Evolutionary conservation across 2,797 vertebrate species (phyloP).

Genomic region (Orientallactaga sibirica): DNA sequence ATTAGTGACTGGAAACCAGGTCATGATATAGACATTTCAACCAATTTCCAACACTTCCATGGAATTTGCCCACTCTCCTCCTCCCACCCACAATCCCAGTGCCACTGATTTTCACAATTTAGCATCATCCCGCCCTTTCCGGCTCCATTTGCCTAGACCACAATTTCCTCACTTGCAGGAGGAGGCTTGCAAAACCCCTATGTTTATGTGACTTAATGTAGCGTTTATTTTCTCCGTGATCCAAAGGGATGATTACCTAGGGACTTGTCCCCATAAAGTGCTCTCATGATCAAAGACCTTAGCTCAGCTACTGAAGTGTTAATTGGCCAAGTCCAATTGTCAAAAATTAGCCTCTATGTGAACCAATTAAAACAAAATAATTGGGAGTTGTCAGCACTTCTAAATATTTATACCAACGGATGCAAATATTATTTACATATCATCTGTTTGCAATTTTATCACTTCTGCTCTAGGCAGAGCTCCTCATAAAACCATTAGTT

Average conservation of each 20-base stretch:
- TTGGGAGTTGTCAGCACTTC: constrained; percentile 72
- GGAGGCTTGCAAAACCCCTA: constrained; percentile 27
- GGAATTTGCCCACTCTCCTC: background rate
- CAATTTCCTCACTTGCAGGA: constrained; percentile 38
- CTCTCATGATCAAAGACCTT: constrained; percentile 64
- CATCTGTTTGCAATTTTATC: constrained; percentile 75
- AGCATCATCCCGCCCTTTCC: background rate
- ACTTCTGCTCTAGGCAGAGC: constrained; percentile 64
- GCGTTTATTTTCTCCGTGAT: constrained; percentile 66
- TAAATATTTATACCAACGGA: constrained; percentile 79
- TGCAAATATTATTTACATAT: constrained; percentile 82
- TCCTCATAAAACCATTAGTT: constrained; percentile 56
- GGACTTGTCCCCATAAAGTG: constrained; percentile 8
- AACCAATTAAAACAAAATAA: constrained; percentile 77
- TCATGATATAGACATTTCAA: background rate
- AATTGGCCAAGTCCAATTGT: constrained; percentile 70
- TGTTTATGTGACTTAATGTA: constrained; percentile 49
- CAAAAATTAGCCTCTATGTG: constrained; percentile 68
- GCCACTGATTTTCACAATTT: constrained; percentile 21
- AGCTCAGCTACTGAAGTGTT: constrained; percentile 67
- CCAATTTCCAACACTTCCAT: background rate
- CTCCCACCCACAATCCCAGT: background rate
- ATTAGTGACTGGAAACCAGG: background rate
- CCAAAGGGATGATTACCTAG: constrained; percentile 44
- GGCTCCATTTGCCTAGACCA: constrained; percentile 16